These are phyloP conservation scores for Motacilla alba DNA, from an alignment of 2,113 vertebrate species.

Conservation along the genomic window DNA sequence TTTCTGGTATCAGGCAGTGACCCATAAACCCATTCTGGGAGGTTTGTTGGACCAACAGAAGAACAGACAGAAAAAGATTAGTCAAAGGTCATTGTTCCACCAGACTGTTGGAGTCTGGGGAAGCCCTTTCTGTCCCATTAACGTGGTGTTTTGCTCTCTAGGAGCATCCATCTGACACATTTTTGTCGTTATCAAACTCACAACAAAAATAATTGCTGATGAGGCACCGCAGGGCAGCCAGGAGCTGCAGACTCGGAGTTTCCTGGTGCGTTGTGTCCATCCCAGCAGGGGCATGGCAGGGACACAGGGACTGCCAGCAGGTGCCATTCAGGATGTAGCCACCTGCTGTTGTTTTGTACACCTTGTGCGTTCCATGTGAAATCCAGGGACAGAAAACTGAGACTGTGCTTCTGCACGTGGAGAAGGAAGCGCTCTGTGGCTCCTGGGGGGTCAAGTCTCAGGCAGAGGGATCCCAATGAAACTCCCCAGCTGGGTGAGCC, in stretches of 20 bases:
- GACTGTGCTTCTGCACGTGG: neutral
- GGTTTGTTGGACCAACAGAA: neutral
- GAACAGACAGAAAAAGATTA: neutral
- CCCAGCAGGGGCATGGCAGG: accelerated
- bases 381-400: neutral
- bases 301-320: neutral
- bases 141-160: accelerated
- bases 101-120: neutral
- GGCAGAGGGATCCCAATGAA: neutral
- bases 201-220: accelerated
- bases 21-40: too few relatives aligned
- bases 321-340: neutral
- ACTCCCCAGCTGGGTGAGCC: neutral
- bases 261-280: accelerated
- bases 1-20: neutral
- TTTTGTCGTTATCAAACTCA: too few relatives aligned
- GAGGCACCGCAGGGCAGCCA: accelerated
- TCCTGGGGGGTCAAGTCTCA: too few relatives aligned
- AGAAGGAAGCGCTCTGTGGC: accelerated
- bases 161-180: neutral
- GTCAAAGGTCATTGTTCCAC: accelerated
- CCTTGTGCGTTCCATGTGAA: neutral
- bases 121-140: neutral
- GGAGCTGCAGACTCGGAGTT: accelerated
- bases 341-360: accelerated